These are phyloP conservation scores for Perca fluviatilis DNA, from an alignment of 2,113 vertebrate species.

Conservation along the genomic window DNA sequence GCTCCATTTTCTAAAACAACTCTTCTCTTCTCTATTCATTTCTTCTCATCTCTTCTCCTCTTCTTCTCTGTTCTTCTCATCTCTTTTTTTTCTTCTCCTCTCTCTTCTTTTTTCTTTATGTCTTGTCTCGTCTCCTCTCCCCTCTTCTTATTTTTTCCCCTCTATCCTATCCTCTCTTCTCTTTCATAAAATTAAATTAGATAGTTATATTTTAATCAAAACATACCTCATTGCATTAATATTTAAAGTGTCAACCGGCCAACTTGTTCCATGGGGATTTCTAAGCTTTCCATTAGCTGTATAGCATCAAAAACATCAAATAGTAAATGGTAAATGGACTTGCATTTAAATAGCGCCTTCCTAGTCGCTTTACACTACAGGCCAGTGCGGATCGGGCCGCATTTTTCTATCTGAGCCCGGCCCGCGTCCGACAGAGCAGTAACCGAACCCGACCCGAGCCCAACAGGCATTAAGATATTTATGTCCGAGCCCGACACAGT, in stretches of 20 bases:
- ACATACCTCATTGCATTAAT: conserved; percentile 12
- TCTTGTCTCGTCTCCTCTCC: background rate
- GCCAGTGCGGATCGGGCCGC: no score
- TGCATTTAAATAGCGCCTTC: no score
- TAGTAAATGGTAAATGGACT: no score
- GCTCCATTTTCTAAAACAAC: background rate
- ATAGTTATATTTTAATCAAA: conserved; percentile 7
- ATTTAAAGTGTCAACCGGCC: conserved; percentile 12
- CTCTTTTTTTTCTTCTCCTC: background rate
- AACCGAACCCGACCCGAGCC: no score
- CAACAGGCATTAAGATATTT: no score
- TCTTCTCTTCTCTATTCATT: background rate
- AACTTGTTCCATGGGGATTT: background rate
- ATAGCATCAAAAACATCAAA: background rate
- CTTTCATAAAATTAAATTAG: background rate
- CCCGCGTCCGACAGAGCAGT: no score
- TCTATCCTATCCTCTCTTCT: background rate
- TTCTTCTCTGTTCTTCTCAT: background rate
- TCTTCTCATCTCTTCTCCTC: background rate
- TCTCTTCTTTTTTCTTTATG: no score
- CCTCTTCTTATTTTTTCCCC: background rate
- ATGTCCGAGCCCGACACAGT: no score
- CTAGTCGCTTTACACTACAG: no score
- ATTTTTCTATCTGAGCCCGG: no score
- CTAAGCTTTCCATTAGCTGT: conserved; percentile 12